Evolutionary conservation across 2,113 vertebrate genomes (phyloP).

Genomic region (Dascyllus trimaculatus): DNA sequence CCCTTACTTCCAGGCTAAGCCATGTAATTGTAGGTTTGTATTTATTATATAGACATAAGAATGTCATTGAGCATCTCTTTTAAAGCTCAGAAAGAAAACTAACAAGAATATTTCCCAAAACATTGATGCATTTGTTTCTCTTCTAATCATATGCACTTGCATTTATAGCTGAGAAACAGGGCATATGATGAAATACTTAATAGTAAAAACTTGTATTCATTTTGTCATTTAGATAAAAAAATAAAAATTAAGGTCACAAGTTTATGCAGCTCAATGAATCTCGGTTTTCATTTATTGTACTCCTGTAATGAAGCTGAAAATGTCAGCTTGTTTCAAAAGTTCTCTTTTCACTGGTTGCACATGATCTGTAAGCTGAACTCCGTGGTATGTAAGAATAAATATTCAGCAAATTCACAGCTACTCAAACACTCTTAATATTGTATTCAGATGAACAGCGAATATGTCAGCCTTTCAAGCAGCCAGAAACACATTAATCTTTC

Average conservation of each 20-base stretch:
- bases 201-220: background rate
- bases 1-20: too few relatives aligned
- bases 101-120: background rate
- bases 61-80: too few relatives aligned
- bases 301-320: background rate
- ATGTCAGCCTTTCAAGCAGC: conserved; percentile 40
- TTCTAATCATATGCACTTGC: background rate
- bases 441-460: conserved; percentile 42
- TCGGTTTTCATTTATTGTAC: too few relatives aligned
- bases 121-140: background rate
- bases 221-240: background rate
- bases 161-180: too few relatives aligned
- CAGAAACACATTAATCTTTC: conserved; percentile 58
- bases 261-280: too few relatives aligned
- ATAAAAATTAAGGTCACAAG: background rate
- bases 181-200: background rate
- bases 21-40: background rate
- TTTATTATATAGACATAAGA: too few relatives aligned
- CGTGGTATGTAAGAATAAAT: conserved; percentile 14
- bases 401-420: conserved; percentile 22
- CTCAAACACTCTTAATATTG: conserved; percentile 31
- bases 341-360: background rate
- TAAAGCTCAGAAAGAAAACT: background rate
- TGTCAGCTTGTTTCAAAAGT: background rate
- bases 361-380: background rate